Base-by-base conservation (phyloP, 2,797 vertebrate species). In the Cirrhinus molitorella region DNA sequence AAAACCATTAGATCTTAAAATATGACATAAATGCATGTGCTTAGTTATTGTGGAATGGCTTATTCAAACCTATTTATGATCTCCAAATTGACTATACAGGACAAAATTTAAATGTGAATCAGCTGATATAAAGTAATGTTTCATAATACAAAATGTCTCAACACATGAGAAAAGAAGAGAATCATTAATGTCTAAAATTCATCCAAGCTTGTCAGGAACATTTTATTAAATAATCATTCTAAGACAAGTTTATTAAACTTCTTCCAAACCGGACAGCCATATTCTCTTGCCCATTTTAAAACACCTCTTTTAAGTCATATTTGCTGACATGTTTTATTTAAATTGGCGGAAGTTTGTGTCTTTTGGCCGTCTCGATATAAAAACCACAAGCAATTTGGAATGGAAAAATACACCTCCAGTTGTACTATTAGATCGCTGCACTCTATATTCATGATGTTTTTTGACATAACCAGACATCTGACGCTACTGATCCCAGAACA, bases 241-340 rank as follows among this genome's bases (percentile, higher is more conserved):
- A 45, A 37, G 70, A 63, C 57, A 49, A 67, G 19, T 13, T 23
- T 63, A 25, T 28, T 75, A 66, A 47, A 66, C 34, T 31, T 75
- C 61, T 55, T 83, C 34, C 49, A 83, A 67, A 67, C 61, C 21
- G 31, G 74, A 66, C 67, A 45, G 49, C 45, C 25, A 66, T 73
- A 57, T 73, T 82, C 47, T n/a, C 78, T 37, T 61, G 47, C 37
- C 45, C 67, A 65, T 47, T 53, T 79, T 72, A 79, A 72, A 79
- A n/a, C 31, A 23, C 12, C 65, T 55, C 66, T 82, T 68, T 85
- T 49, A 83, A 74, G 49, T 71, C 79, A 82, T 74, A 87, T 83
- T 81, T 81, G 63, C 83, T 83, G 85, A 87, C 80, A 85, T 31
- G 63, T 34, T 84, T 79, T 4, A 47, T 82, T 87, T 86, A 83